A percentile compares a stretch with the other conserved stretches of the same genome.
phyloP scores from a whole-genome alignment of 2,888 invertebrate species.

The Morpho helenor region DNA sequence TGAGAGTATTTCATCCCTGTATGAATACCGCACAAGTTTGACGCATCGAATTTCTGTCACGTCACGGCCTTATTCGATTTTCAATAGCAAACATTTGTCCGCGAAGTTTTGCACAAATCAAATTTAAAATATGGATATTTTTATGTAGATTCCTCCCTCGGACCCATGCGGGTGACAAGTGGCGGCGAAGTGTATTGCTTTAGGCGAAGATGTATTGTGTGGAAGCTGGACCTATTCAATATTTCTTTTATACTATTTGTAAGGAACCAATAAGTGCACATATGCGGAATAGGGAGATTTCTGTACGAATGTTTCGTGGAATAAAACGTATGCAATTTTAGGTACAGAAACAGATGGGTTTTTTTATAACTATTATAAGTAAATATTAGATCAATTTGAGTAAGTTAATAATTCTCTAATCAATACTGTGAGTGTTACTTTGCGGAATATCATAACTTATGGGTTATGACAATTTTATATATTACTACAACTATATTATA shows the following conservation, averaged over 20 bases:
- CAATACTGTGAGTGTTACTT: too few relatives aligned
- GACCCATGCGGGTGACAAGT: constrained; percentile 65
- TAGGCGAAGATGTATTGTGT: constrained; percentile 48
- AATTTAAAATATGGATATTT: constrained; percentile 77
- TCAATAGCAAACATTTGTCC: constrained; percentile 77
- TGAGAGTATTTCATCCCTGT: constrained; percentile 6
- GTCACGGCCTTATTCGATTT: constrained; percentile 68
- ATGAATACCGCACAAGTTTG: constrained; percentile 10
- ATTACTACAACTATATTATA: too few relatives aligned
- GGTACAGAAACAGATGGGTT: neutral
- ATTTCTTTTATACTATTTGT: constrained; percentile 36
- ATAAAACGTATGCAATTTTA: neutral
- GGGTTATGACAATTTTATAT: too few relatives aligned
- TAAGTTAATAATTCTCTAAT: too few relatives aligned
- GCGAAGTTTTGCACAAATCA: constrained; percentile 63
- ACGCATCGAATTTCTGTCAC: constrained; percentile 60
- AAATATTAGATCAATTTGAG: too few relatives aligned
- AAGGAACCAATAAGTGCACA: constrained; percentile 25
- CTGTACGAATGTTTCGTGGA: constrained; percentile 10
- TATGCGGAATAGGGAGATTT: constrained; percentile 18
- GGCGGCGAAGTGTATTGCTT: constrained; percentile 38
- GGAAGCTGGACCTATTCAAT: constrained; percentile 45
- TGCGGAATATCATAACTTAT: too few relatives aligned
- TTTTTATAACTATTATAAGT: neutral
- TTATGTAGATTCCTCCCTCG: constrained; percentile 64